Percentiles rank a stretch among this genome's conserved stretches.
Conservation (phyloP, 1,140 invertebrate genomes). For the Piezodorus guildinii region DNA sequence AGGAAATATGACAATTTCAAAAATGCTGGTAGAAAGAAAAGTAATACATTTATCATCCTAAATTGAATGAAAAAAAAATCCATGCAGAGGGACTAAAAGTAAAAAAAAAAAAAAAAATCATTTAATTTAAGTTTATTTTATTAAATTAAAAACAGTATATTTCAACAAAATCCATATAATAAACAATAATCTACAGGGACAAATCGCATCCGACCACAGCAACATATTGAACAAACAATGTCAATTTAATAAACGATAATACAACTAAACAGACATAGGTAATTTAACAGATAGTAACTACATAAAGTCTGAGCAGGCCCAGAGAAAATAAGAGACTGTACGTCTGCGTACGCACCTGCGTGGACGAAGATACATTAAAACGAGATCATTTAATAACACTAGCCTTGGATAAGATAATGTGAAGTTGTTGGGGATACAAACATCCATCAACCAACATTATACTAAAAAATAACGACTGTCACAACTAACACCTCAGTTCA, state of each 20-base stretch:
- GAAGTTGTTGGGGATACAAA: background rate
- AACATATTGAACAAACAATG: no score
- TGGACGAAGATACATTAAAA: slow-evolving; percentile 32
- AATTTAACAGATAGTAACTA: background rate
- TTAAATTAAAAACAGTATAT: no score
- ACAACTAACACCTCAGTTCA: slow-evolving; percentile 10
- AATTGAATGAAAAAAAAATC: no score
- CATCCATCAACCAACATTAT: slow-evolving; percentile 23
- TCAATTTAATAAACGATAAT: background rate
- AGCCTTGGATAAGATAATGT: slow-evolving; percentile 26
- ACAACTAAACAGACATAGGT: background rate
- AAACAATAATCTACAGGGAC: no score
- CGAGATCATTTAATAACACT: slow-evolving; percentile 23
- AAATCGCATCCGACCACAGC: no score
- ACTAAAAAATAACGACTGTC: slow-evolving; percentile 24
- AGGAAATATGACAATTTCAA: no score
- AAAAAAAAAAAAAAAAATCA: no score
- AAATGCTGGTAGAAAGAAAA: no score
- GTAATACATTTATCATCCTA: no score
- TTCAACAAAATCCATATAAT: no score
- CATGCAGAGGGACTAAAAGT: no score
- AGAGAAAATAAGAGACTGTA: slow-evolving; percentile 61
- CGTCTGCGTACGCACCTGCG: slow-evolving; percentile 84
- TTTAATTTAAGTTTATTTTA: no score
- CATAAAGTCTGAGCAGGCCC: slow-evolving; percentile 52